Evolutionary conservation across 2,113 vertebrate species (phyloP).

Genomic region (Brachypodius melanocephalos): DNA sequence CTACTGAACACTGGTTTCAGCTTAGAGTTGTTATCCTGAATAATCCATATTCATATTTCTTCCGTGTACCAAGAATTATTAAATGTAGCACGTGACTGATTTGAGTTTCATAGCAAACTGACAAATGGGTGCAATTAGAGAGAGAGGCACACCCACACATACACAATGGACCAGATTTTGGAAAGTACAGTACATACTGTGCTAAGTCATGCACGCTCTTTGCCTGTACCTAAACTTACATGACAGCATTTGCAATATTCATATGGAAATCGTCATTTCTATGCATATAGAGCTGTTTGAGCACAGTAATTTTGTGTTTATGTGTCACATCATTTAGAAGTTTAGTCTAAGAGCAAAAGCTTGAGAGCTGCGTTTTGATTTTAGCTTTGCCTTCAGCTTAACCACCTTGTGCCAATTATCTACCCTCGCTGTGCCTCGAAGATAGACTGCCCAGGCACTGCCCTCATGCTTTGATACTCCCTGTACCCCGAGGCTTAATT

Average conservation of each 20-base stretch:
- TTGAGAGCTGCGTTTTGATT: constrained; percentile 19
- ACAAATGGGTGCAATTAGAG: constrained; percentile 69
- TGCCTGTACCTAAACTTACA: constrained; percentile 66
- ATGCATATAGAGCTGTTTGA: constrained; percentile 48
- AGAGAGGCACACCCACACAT: constrained; percentile 64
- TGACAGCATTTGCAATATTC: constrained; percentile 62
- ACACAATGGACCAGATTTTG: constrained; percentile 68
- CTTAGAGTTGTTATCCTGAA: not conserved
- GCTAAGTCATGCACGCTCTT: constrained; percentile 55
- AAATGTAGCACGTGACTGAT: constrained; percentile 55
- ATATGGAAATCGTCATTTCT: constrained; percentile 59
- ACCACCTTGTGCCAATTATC: constrained; percentile 57
- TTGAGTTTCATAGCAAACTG: constrained; percentile 61
- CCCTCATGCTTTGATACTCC: constrained; percentile 64
- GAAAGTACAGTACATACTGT: constrained; percentile 66
- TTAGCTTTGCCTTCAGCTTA: constrained; percentile 6
- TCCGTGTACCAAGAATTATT: constrained; percentile 48
- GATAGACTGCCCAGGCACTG: constrained; percentile 56
- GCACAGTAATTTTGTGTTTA: constrained; percentile 49
- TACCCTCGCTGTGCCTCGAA: constrained; percentile 4
- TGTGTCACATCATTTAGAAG: constrained; percentile 40
- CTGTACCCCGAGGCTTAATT: constrained; percentile 47
- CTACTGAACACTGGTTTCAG: not conserved
- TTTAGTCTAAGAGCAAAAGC: constrained; percentile 36
- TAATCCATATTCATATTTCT: constrained; percentile 58